Base-by-base conservation (phyloP, 2,888 invertebrate species). In the Anthrax anthrax region DNA sequence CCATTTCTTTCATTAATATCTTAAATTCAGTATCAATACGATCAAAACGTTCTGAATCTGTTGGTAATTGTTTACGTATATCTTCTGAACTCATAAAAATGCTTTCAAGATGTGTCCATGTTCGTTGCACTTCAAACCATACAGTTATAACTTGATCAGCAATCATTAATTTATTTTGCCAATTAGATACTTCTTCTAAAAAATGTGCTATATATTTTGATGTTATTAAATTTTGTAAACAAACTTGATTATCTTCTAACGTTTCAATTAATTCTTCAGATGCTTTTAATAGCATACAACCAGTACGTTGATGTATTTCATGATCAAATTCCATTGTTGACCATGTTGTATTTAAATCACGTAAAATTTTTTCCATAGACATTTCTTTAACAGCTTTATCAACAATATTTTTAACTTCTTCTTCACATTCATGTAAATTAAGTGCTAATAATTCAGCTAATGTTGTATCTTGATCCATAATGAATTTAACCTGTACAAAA, bases 31-130 rank as follows among this genome's bases (percentile, higher is more conserved):
- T 71, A 64, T 96, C 95, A 55, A 95, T 89, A 55, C 78, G 78
- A 69, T 92, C 89, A 67, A 96, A 96, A 61, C 95, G 75, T 45
- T 82, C 81, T 0, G 95, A 91, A 69, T 96, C 96, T 53, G 89
- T 84, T 3, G 96, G 95, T 45, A 96, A 70, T 64, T 96, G 94
- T 60, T 84, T 86, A 49, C 94, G 76, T 56, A 96, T 96, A 67
- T 96, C 96, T 65, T 96, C 94, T 1, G 95, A 94, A 54, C 92
- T 94, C 81, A 95, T 94, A 65, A 96, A 96, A 63, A 96, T 96
- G 58, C 92, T 92, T 70, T 96, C 95, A 51, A 96, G 75, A 70
- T 96, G 92, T 58, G 88, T 88, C 96, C 96, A 96, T 19, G 94
- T 94, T 47, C 95, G 74, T 70, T 96, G 96, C 23, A 96, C 94